These are phyloP conservation scores for Porites lutea DNA, from an alignment of 64 coral and sea anemone genomes.

Conservation along the genomic window DNA sequence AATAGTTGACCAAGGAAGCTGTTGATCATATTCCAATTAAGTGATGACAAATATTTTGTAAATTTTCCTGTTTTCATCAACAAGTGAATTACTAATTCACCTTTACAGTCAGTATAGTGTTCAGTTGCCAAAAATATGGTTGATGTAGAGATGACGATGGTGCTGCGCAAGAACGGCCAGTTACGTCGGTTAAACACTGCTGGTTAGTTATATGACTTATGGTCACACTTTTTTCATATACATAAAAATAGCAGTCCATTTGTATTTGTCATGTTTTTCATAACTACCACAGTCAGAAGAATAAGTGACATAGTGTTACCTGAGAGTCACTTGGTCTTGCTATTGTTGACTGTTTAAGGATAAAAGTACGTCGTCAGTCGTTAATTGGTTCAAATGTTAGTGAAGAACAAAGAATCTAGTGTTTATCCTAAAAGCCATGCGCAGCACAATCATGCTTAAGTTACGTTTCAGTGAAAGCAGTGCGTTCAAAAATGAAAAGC, in stretches of 20 bases:
- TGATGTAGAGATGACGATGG: constrained; percentile 8
- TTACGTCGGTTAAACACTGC: neutral
- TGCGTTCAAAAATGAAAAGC: too few species aligned
- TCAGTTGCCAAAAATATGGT: too few species aligned
- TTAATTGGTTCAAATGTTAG: neutral
- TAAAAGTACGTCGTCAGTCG: constrained; percentile 51
- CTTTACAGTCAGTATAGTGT: too few species aligned
- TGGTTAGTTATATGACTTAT: too few species aligned
- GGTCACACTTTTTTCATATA: neutral
- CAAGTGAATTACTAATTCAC: too few species aligned
- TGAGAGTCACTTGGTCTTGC: constrained; percentile 50
- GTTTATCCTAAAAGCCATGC: neutral
- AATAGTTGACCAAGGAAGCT: too few species aligned
- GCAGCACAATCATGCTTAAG: neutral
- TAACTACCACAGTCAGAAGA: neutral
- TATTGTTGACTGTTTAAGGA: constrained; percentile 55
- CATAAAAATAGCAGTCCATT: neutral
- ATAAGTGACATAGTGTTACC: constrained; percentile 6
- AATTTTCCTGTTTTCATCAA: too few species aligned
- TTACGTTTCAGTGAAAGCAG: too few species aligned
- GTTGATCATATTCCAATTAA: too few species aligned
- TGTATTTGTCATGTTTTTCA: neutral
- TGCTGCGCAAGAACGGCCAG: neutral
- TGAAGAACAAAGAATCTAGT: neutral
- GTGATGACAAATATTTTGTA: too few species aligned